Evolutionary conservation across 2,797 vertebrate species (phyloP).

Genomic region (Gadopsis bispinosus): DNA sequence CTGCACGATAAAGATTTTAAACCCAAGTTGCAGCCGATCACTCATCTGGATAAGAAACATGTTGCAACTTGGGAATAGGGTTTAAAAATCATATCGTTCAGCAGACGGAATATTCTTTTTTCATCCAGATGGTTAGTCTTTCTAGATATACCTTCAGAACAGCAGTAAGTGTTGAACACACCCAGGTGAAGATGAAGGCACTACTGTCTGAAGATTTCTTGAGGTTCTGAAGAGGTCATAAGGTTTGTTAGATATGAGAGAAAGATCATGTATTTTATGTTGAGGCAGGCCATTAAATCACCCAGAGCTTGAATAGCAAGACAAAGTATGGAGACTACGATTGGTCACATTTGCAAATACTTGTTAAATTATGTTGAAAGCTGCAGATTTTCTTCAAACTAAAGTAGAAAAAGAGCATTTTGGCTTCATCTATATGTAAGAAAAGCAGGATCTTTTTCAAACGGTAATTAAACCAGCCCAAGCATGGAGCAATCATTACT

Average conservation of each 20-base stretch:
- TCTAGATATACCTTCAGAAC: neutral
- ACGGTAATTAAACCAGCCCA: neutral
- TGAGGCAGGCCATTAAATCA: neutral
- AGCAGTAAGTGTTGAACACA: neutral
- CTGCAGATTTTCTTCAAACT: neutral
- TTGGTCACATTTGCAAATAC: neutral
- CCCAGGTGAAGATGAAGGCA: neutral
- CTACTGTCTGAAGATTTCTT: neutral
- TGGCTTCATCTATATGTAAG: neutral
- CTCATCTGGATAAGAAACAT: neutral
- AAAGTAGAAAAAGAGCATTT: neutral
- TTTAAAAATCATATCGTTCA: neutral
- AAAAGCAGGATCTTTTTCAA: neutral
- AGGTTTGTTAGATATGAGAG: neutral
- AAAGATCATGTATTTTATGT: neutral
- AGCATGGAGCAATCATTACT: neutral
- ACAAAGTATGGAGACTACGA: neutral
- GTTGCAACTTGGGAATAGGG: neutral
- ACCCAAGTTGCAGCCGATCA: neutral
- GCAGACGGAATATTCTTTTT: neutral
- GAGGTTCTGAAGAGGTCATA: constrained; percentile 16
- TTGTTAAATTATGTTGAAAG: neutral
- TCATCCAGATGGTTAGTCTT: neutral
- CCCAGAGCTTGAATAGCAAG: neutral
- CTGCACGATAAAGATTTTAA: neutral